Percentiles rank a stretch among this genome's conserved stretches.
phyloP scores from a whole-genome alignment of 2,888 invertebrate genomes.

The Osedax frankpressi region DNA sequence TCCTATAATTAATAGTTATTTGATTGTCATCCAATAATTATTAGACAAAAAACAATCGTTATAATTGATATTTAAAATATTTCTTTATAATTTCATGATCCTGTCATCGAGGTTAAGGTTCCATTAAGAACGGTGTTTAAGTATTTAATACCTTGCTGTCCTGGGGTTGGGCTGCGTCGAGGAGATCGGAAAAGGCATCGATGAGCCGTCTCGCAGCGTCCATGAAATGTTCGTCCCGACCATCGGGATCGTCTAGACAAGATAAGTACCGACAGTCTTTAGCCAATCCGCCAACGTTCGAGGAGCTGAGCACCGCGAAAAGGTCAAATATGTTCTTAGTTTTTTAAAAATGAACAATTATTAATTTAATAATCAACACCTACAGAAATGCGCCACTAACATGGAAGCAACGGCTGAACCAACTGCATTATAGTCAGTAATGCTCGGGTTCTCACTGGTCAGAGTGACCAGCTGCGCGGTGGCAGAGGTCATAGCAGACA shows the following conservation, averaged over 20 bases:
- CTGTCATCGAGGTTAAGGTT: no score
- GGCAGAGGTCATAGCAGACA: conserved; percentile 97
- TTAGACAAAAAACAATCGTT: no score
- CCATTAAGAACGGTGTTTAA: no score
- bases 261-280: conserved; percentile 82
- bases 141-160: neutral
- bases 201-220: conserved; percentile 84
- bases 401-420: conserved; percentile 94
- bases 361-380: no score
- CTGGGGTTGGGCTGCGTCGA: conserved; percentile 79
- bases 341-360: no score
- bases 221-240: conserved; percentile 68
- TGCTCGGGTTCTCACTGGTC: conserved; percentile 62
- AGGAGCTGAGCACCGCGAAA: no score
- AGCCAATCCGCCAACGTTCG: conserved; percentile 88
- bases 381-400: conserved; percentile 31
- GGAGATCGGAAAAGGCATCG: conserved; percentile 74
- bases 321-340: no score
- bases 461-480: conserved; percentile 89
- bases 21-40: no score
- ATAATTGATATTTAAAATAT: no score
- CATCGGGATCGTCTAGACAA: conserved; percentile 69
- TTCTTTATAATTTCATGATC: no score
- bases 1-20: no score
- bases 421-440: conserved; percentile 86